A percentile compares a stretch with the other conserved stretches of the same genome.
These are phyloP conservation scores for Nebria salina DNA, from an alignment of 2,888 invertebrate genomes.

Conservation along the genomic window DNA sequence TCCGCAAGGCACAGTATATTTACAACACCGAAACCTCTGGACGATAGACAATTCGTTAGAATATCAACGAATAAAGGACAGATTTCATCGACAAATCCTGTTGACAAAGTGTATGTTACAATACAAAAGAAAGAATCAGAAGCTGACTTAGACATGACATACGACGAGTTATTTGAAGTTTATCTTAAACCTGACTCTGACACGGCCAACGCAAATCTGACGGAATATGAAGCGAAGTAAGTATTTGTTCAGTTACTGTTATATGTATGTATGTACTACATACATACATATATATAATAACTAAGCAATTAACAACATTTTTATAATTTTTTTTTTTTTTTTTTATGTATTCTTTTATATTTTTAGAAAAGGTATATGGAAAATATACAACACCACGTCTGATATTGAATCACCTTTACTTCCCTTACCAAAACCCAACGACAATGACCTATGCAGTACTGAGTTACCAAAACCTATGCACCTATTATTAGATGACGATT, in stretches of 20 bases:
- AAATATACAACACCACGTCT: conserved; percentile 40
- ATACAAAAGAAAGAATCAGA: conserved; percentile 52
- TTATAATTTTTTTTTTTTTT: too few species aligned
- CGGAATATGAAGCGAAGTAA: too few species aligned
- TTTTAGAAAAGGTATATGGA: conserved; percentile 50
- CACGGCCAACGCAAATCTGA: conserved; percentile 46
- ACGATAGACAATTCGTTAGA: conserved; percentile 52
- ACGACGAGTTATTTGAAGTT: conserved; percentile 48
- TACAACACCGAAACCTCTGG: conserved; percentile 34
- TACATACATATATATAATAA: too few species aligned
- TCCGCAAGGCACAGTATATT: conserved; percentile 36
- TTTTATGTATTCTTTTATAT: conserved; percentile 4
- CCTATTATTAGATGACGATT: conserved; percentile 33
- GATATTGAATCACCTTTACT: conserved; percentile 26
- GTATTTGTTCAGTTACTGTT: too few species aligned
- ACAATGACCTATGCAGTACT: conserved; percentile 45
- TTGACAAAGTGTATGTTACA: conserved; percentile 50
- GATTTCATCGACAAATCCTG: conserved; percentile 46
- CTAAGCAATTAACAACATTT: too few species aligned
- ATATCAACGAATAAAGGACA: conserved; percentile 53
- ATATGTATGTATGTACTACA: too few species aligned
- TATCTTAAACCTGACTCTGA: conserved; percentile 47
- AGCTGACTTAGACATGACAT: conserved; percentile 48
- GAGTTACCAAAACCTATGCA: conserved; percentile 50
- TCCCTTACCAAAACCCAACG: conserved; percentile 33